Evolutionary conservation across 2,113 vertebrate species (phyloP).

Genomic region (Daubentonia madagascariensis): DNA sequence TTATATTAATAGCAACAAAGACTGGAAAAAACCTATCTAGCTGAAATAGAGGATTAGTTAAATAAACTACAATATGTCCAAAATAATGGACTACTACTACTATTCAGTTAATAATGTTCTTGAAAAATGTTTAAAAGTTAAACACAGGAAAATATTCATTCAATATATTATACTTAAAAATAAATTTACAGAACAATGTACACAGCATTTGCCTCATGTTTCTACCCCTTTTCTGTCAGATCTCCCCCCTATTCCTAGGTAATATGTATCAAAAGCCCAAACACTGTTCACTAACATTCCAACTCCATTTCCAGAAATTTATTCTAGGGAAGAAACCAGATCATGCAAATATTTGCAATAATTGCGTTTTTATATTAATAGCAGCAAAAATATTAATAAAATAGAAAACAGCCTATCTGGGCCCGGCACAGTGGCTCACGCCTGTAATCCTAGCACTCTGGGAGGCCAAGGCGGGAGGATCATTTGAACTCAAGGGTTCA

Average conservation of each 20-base stretch:
- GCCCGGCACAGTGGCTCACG: no score
- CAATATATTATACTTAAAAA: background rate
- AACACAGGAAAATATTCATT: background rate
- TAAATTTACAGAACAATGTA: background rate
- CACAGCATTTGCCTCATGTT: background rate
- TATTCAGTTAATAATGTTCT: background rate
- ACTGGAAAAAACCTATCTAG: background rate
- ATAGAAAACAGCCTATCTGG: background rate
- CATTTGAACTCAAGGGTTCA: no score
- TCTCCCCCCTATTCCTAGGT: background rate
- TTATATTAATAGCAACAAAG: background rate
- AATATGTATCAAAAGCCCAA: background rate
- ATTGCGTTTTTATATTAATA: background rate
- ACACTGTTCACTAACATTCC: background rate
- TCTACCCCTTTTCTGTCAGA: background rate
- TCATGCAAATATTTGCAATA: background rate
- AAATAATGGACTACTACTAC: background rate
- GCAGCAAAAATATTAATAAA: background rate
- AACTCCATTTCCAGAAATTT: background rate
- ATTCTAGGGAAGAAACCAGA: background rate
- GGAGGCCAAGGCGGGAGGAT: no score
- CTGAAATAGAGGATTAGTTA: background rate
- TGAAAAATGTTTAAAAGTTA: background rate
- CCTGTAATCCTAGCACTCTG: no score
- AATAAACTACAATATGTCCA: background rate